Evolutionary conservation across 1,140 invertebrate genomes (phyloP).

Genomic region (Drosophila tropicalis): DNA sequence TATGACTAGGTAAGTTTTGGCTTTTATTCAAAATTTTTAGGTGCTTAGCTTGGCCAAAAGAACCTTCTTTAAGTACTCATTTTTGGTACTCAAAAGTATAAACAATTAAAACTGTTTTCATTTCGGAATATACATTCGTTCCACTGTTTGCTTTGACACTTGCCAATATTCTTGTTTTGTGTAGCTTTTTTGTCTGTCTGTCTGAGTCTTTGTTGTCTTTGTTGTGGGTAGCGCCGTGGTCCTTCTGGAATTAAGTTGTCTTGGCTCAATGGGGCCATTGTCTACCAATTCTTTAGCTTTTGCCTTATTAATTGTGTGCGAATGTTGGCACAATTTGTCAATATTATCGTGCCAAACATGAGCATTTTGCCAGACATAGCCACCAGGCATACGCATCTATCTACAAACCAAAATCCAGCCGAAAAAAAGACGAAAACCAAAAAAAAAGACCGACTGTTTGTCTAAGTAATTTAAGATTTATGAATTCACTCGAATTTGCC

Average conservation of each 20-base stretch:
- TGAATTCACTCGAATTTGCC: conserved; percentile 66
- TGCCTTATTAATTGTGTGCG: conserved; percentile 79
- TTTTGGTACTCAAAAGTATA: neutral
- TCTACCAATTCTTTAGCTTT: conserved; percentile 28
- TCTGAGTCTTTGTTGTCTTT: conserved; percentile 18
- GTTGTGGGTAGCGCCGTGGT: conserved; percentile 44
- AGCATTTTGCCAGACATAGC: conserved; percentile 54
- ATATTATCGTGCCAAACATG: conserved; percentile 78
- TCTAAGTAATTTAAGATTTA: conserved; percentile 79
- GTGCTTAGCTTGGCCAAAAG: too few species aligned
- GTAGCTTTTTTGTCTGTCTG: neutral
- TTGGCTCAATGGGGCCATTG: conserved; percentile 47
- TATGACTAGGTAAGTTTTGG: too few species aligned
- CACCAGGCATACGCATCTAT: conserved; percentile 22
- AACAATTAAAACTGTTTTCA: neutral
- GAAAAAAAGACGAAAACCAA: neutral
- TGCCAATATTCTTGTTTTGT: conserved; percentile 43
- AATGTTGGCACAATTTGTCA: conserved; percentile 83
- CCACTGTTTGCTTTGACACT: conserved; percentile 40
- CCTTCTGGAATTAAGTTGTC: conserved; percentile 73
- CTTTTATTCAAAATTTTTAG: too few species aligned
- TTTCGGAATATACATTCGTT: too few species aligned
- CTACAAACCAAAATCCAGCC: conserved; percentile 11
- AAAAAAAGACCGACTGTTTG: conserved; percentile 38
- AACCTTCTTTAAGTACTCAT: too few species aligned